Conservation (phyloP, 2,888 invertebrate species). For the Microplitis manilae region DNA sequence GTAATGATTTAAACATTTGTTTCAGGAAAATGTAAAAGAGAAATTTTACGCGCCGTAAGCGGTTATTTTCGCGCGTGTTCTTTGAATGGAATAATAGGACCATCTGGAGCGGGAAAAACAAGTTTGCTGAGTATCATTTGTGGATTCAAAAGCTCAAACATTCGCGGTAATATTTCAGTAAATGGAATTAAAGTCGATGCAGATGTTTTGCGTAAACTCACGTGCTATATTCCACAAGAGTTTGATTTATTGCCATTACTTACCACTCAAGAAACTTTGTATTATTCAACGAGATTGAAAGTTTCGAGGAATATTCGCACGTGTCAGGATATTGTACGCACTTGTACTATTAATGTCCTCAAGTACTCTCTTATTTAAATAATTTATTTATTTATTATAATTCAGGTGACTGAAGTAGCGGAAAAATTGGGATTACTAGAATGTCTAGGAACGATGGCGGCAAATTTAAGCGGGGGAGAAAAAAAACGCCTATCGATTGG, state of each 20-base stretch:
- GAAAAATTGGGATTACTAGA: conserved; percentile 73
- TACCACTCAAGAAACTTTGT: conserved; percentile 75
- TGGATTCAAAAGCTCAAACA: conserved; percentile 73
- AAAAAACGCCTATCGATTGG: conserved; percentile 77
- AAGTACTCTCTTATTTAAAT: too few relatives aligned
- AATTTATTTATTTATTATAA: too few relatives aligned
- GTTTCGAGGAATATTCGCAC: conserved; percentile 19
- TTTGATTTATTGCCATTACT: conserved; percentile 74
- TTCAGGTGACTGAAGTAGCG: conserved; percentile 74
- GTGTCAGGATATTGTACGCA: conserved; percentile 21
- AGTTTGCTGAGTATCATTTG: conserved; percentile 83
- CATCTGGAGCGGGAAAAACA: conserved; percentile 85
- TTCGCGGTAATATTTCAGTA: conserved; percentile 77
- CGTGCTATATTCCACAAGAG: conserved; percentile 80
- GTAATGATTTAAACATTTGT: neutral
- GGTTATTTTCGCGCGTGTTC: conserved; percentile 77
- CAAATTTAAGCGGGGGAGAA: conserved; percentile 76
- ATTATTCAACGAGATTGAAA: conserved; percentile 75
- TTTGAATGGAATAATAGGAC: conserved; percentile 79
- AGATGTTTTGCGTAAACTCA: conserved; percentile 80
- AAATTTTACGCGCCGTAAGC: conserved; percentile 72
- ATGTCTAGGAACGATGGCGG: conserved; percentile 72
- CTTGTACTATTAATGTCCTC: neutral
- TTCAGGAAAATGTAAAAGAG: conserved; percentile 23
- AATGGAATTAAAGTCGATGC: conserved; percentile 80